Evolutionary conservation across 2,888 invertebrate genomes (phyloP), one percentile per base, ranked within the genome.

Genomic region (Altica lythri): DNA sequence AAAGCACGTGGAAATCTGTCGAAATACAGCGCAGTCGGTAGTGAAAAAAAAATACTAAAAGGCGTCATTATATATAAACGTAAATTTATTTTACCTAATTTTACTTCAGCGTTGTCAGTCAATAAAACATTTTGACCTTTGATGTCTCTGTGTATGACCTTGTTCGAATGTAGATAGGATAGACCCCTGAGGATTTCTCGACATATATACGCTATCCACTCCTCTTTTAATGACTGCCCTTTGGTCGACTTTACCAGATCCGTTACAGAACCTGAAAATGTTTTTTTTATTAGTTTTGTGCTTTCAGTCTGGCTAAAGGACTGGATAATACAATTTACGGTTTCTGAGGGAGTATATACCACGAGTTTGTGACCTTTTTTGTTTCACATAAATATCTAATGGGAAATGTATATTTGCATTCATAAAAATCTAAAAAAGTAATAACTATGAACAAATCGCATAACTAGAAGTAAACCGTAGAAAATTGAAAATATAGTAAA

Each of bases 151-250:
- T 99, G 99, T 74, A 99, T 99, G 65, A 99, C 97, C 84, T 98
- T 97, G 80, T 96, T 97, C 72, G 92, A 89, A 81, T 99, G 98
- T 74, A 99, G 86, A 82, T 99, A 98, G 74, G 93, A 92, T 58
- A 99, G 85, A 66, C 98, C 98, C 74, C 97, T 84, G 61, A 95
- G 81, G 65, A 93, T 92, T 86, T 99, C 92, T 76, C 99, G 85
- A 76, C 96, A 97, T 68, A 99, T 95, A 77, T 99, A 99, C 52
- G 99, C 97, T 75, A 99, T 99, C 98, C 99, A 99, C 80, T 99
- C 99, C 80, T 99, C 99, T 79, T 97, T 98, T 67, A 99, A 82
- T 63, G 92, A 92, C 76, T 95, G 95, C 47, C 97, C 97, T 80
- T 99, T 98, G 61, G 97, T 98, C 61, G 96, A 96, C 81, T 99